A percentile compares a stretch with the other conserved stretches of the same genome.
phyloP scores from a whole-genome alignment of 2,888 invertebrate species.

The Cheiracanthium punctorium region DNA sequence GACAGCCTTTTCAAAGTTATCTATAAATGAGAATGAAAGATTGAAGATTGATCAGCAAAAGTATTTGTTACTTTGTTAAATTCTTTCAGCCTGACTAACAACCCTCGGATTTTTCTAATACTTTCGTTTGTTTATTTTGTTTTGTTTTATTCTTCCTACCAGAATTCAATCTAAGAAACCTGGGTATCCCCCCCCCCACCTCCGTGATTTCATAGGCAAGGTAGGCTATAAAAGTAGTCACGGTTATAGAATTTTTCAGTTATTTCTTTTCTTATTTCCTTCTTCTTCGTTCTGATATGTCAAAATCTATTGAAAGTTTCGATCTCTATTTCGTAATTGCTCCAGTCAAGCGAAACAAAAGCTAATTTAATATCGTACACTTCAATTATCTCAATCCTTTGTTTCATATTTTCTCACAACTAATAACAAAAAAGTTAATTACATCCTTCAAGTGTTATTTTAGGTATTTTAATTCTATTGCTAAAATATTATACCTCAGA shows the following conservation, averaged over 20 bases:
- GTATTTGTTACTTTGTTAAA: constrained; percentile 36
- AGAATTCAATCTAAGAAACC: not conserved
- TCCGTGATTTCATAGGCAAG: not conserved
- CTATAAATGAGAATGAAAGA: constrained; percentile 33
- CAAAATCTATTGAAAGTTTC: too few relatives aligned
- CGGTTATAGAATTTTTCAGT: not conserved
- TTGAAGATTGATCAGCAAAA: constrained; percentile 26
- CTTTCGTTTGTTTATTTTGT: not conserved
- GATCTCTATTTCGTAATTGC: too few relatives aligned
- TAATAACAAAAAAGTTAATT: too few relatives aligned
- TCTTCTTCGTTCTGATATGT: too few relatives aligned
- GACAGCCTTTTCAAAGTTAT: constrained; percentile 27
- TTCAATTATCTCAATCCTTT: not conserved
- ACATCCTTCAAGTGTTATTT: too few relatives aligned
- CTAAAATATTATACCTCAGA: too few relatives aligned
- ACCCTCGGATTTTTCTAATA: not conserved
- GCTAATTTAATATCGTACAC: too few relatives aligned
- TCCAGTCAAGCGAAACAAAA: too few relatives aligned
- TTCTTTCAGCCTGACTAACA: constrained; percentile 11
- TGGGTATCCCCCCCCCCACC: not conserved
- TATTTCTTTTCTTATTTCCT: not conserved
- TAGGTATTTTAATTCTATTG: too few relatives aligned
- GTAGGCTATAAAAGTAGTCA: not conserved
- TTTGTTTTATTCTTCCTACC: too few relatives aligned
- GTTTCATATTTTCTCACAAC: not conserved